Evolutionary conservation across 2,113 vertebrate species (phyloP).

Genomic region (Rissa tridactyla): DNA sequence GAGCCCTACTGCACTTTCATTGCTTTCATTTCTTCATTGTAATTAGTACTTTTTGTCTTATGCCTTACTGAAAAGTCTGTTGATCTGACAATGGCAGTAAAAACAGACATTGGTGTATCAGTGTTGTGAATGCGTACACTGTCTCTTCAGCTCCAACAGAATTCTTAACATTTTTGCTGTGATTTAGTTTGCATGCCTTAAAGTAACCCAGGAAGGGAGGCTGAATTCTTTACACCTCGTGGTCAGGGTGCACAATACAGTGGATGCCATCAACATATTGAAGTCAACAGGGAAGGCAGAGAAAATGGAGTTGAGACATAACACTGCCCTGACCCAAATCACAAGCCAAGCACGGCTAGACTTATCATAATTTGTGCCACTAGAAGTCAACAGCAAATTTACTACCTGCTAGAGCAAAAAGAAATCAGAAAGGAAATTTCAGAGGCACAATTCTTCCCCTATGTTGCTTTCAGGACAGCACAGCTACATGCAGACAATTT

Average conservation of each 20-base stretch:
- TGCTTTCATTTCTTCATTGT: background rate
- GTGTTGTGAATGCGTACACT: background rate
- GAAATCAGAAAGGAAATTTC: background rate
- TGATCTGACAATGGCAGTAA: background rate
- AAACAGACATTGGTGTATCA: background rate
- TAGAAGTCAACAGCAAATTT: background rate
- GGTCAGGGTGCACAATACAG: background rate
- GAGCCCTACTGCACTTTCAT: background rate
- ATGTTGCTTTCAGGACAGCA: background rate
- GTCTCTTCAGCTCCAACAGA: background rate
- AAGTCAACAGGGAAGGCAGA: background rate
- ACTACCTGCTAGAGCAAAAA: background rate
- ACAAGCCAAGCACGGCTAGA: background rate
- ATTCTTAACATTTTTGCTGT: background rate
- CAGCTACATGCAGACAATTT: background rate
- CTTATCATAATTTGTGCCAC: background rate
- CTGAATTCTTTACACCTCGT: background rate
- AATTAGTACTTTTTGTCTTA: background rate
- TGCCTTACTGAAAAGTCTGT: background rate
- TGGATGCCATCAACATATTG: fast-evolving
- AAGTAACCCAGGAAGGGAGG: background rate
- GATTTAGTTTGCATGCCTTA: background rate
- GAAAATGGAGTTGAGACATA: background rate
- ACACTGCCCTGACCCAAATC: background rate
- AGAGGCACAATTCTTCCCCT: background rate